Conservation (phyloP, 2,113 vertebrate genomes). For the Rhinoderma darwinii region DNA sequence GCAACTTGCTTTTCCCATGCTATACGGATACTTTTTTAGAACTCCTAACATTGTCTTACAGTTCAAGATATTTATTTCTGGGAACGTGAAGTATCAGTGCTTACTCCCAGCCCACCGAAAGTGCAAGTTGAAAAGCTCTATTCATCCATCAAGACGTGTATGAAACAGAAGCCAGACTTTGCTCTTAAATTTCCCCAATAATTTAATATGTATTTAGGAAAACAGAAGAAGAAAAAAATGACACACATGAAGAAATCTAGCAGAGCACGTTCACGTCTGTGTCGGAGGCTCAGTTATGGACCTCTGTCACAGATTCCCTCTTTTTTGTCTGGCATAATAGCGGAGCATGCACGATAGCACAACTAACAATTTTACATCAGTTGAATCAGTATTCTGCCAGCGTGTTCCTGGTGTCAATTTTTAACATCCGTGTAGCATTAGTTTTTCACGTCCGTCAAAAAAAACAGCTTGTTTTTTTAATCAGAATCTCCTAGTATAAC, state of each 20-base stretch:
- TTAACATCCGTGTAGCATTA: no score
- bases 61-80: constrained; percentile 55
- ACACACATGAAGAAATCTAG: not conserved
- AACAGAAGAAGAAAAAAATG: not conserved
- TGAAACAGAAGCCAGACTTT: constrained; percentile 50
- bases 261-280: no score
- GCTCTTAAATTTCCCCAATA: not conserved
- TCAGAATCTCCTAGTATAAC: no score
- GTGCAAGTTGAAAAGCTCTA: constrained; percentile 44
- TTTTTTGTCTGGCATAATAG: no score
- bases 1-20: constrained; percentile 37
- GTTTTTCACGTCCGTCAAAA: no score
- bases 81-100: constrained; percentile 40
- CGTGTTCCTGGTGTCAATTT: no score
- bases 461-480: no score
- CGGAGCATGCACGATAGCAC: no score
- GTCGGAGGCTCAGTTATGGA: no score
- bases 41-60: constrained; percentile 27
- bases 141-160: constrained; percentile 48
- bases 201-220: not conserved
- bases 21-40: not conserved
- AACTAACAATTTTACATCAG: no score
- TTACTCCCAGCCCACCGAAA: constrained; percentile 27
- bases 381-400: no score
- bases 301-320: no score